Conservation (phyloP, 2,797 vertebrate genomes). For the Cottoperca gobio region DNA sequence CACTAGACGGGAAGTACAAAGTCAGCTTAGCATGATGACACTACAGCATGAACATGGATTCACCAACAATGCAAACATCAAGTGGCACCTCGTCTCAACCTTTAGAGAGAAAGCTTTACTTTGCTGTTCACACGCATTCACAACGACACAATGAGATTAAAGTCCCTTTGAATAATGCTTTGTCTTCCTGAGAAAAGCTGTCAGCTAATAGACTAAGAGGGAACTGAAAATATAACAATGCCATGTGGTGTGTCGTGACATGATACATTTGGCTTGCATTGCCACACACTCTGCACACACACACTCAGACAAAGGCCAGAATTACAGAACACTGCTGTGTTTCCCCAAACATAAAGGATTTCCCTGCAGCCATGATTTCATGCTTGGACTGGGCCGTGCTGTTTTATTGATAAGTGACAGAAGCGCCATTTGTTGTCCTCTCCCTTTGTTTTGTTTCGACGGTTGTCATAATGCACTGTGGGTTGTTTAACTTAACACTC, state of each 20-base stretch:
- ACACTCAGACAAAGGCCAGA: constrained; percentile 21
- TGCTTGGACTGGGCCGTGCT: constrained; percentile 40
- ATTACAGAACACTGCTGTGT: constrained; percentile 13
- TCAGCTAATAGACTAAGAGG: constrained; percentile 5
- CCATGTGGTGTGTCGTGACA: constrained; percentile 25
- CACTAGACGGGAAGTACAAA: not conserved
- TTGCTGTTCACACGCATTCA: constrained; percentile 1
- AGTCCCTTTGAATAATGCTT: constrained; percentile 7
- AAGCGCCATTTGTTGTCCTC: constrained; percentile 50
- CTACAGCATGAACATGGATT: not conserved
- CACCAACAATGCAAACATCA: not conserved
- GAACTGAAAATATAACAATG: not conserved
- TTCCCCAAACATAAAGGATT: constrained; percentile 27
- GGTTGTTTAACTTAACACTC: constrained; percentile 58
- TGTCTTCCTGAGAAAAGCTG: not conserved
- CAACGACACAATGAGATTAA: constrained; percentile 6
- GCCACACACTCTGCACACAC: constrained; percentile 11
- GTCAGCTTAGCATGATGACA: not conserved
- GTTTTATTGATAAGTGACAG: constrained; percentile 62
- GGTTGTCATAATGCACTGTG: constrained; percentile 56
- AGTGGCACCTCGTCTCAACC: not conserved
- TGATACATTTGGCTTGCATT: constrained; percentile 4
- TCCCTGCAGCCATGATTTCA: constrained; percentile 59
- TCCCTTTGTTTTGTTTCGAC: constrained; percentile 47
- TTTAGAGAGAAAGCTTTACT: constrained; percentile 1